phyloP scores from a whole-genome alignment of 2,113 vertebrate species.

The Gulo gulo region DNA sequence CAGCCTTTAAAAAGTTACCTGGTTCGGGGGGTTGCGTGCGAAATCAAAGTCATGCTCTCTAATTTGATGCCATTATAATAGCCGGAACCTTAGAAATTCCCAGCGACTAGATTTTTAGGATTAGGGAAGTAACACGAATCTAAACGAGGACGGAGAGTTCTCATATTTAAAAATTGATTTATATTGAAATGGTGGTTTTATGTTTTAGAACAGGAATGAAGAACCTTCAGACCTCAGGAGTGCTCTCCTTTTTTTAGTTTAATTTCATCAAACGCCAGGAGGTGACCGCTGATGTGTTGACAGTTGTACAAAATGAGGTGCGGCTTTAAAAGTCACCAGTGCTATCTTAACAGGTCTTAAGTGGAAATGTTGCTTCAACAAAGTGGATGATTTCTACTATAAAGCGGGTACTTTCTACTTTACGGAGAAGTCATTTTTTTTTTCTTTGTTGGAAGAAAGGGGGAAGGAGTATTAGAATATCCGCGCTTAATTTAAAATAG shows the following conservation, averaged over 20 bases:
- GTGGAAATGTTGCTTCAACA: neutral
- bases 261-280: neutral
- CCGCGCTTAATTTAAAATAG: neutral
- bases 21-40: neutral
- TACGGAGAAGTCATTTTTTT: neutral
- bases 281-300: neutral
- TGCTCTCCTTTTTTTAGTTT: neutral
- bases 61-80: neutral
- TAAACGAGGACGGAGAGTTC: neutral
- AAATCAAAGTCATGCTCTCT: conserved; percentile 47
- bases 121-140: neutral
- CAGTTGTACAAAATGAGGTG: neutral
- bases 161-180: neutral
- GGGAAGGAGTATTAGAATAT: neutral
- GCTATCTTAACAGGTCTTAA: neutral
- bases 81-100: neutral
- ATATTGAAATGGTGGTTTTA: neutral
- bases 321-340: neutral
- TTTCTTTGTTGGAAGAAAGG: neutral
- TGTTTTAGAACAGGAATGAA: conserved; percentile 28
- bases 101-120: neutral
- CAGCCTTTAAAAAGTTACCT: neutral
- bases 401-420: neutral
- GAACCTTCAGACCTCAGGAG: neutral
- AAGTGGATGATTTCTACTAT: neutral